phyloP scores from a whole-genome alignment of 1,140 invertebrate genomes.

The Hylaeus volcanicus region DNA sequence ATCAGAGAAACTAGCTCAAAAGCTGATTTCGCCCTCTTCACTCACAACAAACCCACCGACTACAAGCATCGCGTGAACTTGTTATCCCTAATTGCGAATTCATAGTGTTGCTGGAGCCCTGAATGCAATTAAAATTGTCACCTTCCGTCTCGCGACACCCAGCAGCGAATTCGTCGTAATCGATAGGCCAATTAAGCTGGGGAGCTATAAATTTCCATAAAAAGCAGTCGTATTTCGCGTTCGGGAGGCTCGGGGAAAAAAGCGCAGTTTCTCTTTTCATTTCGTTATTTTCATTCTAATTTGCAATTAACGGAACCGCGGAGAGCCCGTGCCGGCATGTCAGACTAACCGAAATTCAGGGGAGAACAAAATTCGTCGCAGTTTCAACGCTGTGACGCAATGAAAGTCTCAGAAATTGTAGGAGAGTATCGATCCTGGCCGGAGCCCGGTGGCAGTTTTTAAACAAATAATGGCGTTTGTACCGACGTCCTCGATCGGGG shows the following conservation, averaged over 20 bases:
- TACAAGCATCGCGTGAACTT: no score
- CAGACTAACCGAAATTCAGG: constrained; percentile 15
- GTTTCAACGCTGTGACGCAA: not conserved
- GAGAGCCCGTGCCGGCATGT: no score
- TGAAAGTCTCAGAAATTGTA: constrained; percentile 35
- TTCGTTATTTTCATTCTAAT: constrained; percentile 29
- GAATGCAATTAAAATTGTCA: no score
- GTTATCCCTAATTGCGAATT: no score
- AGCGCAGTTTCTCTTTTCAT: not conserved
- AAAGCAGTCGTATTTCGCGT: not conserved
- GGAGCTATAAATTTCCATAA: constrained; percentile 1
- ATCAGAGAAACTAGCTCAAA: no score
- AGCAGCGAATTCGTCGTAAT: not conserved
- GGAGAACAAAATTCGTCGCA: not conserved
- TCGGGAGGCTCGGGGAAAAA: not conserved
- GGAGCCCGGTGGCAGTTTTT: not conserved
- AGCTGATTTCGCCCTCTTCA: no score
- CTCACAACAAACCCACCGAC: no score
- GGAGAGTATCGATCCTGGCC: constrained; percentile 19
- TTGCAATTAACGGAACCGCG: not conserved
- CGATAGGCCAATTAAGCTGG: constrained; percentile 1
- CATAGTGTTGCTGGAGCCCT: no score
- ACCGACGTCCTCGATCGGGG: constrained; percentile 9
- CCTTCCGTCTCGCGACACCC: not conserved
- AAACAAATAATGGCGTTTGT: constrained; percentile 40